phyloP scores from a whole-genome alignment of 1,140 invertebrate species.

The Ericerus pela region DNA sequence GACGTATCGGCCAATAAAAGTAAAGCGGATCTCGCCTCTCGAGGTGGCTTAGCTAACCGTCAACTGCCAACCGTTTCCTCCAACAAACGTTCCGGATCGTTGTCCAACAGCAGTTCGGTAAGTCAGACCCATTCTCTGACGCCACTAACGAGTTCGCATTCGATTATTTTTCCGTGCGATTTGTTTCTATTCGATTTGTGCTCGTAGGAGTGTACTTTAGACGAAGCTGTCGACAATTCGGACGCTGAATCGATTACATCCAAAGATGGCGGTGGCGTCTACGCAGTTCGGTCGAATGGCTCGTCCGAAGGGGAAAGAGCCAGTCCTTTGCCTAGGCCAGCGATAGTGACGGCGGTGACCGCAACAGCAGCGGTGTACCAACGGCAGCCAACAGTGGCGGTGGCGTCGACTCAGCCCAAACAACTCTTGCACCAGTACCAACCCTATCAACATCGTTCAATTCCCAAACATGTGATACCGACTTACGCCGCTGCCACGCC shows the following conservation, averaged over 20 bases:
- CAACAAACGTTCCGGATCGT: slow-evolving; percentile 32
- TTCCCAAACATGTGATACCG: slow-evolving; percentile 2
- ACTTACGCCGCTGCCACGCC: background rate
- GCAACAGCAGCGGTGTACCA: background rate
- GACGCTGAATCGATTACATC: background rate
- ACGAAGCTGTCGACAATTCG: slow-evolving; percentile 15
- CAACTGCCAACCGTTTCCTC: slow-evolving; percentile 36
- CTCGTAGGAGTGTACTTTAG: slow-evolving; percentile 12
- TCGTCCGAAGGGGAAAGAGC: too few species aligned
- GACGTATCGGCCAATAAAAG: slow-evolving; percentile 75
- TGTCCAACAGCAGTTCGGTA: slow-evolving; percentile 51
- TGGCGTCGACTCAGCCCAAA: background rate
- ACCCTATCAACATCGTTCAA: background rate
- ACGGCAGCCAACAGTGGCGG: background rate
- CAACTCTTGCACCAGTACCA: slow-evolving; percentile 1
- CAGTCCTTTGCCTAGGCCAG: too few species aligned
- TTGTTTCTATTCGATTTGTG: background rate
- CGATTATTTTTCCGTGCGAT: background rate
- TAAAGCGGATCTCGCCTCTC: slow-evolving; percentile 69
- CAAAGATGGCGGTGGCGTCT: background rate
- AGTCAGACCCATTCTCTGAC: slow-evolving; percentile 22
- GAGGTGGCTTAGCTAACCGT: slow-evolving; percentile 38
- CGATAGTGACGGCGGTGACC: background rate
- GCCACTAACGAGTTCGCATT: background rate
- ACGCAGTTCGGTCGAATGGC: background rate